Evolutionary conservation across 37 sponge, comb jelly and placozoan species (phyloP), one percentile per base, ranked within the genome.

Genomic region (Chondrosia reniformis): DNA sequence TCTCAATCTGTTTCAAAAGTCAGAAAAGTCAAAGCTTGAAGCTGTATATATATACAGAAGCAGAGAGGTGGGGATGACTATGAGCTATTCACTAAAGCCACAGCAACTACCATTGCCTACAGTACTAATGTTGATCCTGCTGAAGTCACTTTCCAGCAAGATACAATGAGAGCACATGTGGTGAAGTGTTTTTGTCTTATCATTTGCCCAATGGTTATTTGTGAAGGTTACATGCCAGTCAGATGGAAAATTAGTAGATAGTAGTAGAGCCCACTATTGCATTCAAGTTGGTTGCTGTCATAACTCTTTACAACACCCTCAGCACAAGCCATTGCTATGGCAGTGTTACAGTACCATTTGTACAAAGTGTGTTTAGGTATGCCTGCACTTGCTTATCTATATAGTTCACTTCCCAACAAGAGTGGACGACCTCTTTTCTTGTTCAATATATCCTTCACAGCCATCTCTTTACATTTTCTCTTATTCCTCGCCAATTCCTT

Each of bases 241-340:
- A 10, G 15, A 10, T 15, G 52, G 52, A 15, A 49, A 49, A 19
- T 49, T 49, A n/a, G n/a, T n/a, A n/a, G n/a, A n/a, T n/a, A n/a
- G n/a, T n/a, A n/a, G n/a, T n/a, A n/a, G 31, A 3, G 74, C 27
- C 74, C 74, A 61, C 78, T 34, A 57, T 61, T 77, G 31, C 57
- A 54, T 77, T 54, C 59, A 33, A 77, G 63, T 9, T 17, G 34
- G 61, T 77, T 77, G 62, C 78, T 77, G 32, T 77, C 78, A 77
- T 77, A 61, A 30, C 78, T 25, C 30, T 31, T 77, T 25, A 77
- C 37, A 59, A 62, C 9, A 2, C 78, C 78, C 57, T 34, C 30
- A 33, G 59, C 78, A 77, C 75, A 74, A 30, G 75, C 75, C 28
- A 74, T 74, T 42, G 46, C 46, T 74, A 74, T 74, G 49, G 75